phyloP scores from a whole-genome alignment of 2,113 vertebrate species.

The Mus pahari region DNA sequence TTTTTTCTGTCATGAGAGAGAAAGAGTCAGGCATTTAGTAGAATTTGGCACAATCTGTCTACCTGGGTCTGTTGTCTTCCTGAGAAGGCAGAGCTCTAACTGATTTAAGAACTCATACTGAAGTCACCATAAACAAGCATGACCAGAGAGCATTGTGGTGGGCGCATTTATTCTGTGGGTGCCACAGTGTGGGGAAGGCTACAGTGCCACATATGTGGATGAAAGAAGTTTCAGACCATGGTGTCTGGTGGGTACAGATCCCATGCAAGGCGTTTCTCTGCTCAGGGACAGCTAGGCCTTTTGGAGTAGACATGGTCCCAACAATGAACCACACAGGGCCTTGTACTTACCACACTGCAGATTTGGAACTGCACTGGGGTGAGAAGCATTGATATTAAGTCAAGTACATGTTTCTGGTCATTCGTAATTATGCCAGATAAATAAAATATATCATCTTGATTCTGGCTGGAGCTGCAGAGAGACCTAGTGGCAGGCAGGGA shows the following conservation, averaged over 20 bases:
- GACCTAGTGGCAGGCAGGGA: background rate
- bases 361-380: background rate
- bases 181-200: background rate
- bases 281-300: background rate
- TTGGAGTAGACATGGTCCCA: background rate
- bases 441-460: slow-evolving; percentile 56
- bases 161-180: background rate
- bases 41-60: background rate
- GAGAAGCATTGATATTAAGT: background rate
- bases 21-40: slow-evolving; percentile 15
- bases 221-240: slow-evolving; percentile 42
- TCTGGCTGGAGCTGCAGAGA: background rate
- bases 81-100: background rate
- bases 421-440: slow-evolving; percentile 45
- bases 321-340: background rate
- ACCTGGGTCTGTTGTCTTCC: background rate
- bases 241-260: background rate
- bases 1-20: background rate
- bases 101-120: slow-evolving; percentile 36
- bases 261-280: background rate
- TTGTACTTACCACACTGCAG: background rate
- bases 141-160: background rate
- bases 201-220: background rate
- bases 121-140: background rate
- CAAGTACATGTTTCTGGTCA: slow-evolving; percentile 35